A percentile compares a stretch with the other conserved stretches of the same genome.
Evolutionary conservation across 2,113 vertebrate species (phyloP).

Genomic region (Zosterops pallidus): DNA sequence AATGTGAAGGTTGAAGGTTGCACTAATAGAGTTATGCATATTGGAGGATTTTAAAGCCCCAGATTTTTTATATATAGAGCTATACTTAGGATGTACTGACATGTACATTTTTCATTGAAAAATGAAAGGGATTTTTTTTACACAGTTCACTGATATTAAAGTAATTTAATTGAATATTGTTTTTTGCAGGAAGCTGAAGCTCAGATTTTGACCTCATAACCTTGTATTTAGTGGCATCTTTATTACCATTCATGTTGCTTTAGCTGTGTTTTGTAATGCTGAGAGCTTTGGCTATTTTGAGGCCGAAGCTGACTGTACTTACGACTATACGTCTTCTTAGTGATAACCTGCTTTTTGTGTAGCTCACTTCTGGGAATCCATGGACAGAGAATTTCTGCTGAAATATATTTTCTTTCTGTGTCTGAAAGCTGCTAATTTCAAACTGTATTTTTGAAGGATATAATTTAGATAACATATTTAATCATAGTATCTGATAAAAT

Average conservation of each 20-base stretch:
- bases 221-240: neutral
- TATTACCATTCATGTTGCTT: neutral
- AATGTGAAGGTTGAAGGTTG: neutral
- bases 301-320: neutral
- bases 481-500: neutral
- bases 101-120: neutral
- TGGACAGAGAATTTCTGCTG: neutral
- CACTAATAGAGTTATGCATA: neutral
- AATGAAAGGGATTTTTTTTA: neutral
- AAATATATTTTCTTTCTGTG: neutral
- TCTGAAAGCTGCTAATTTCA: neutral
- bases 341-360: neutral
- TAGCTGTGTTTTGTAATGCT: neutral
- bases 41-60: neutral
- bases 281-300: neutral
- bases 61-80: neutral
- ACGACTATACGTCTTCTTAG: accelerated
- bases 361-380: neutral
- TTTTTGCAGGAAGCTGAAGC: neutral
- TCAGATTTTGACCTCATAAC: neutral
- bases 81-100: neutral
- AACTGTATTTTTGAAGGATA: neutral
- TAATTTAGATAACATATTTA: neutral
- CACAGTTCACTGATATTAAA: neutral
- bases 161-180: neutral